Conservation (phyloP, 2,113 vertebrate genomes). For the Hyla sarda region DNA sequence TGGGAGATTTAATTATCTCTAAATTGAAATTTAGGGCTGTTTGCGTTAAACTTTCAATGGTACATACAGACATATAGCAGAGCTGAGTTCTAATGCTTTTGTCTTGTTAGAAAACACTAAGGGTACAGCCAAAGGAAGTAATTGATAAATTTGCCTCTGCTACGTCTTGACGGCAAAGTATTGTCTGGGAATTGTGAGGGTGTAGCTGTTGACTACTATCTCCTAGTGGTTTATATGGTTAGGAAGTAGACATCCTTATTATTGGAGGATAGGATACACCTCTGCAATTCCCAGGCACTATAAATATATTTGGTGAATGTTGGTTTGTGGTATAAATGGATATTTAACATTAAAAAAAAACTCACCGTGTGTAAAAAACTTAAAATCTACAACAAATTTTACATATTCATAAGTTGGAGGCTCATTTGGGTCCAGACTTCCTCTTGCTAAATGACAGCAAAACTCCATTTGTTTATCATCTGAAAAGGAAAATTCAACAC, state of each 20-base stretch:
- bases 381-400: conserved; percentile 90
- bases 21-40: not conserved
- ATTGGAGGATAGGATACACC: too few relatives aligned
- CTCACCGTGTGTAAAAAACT: conserved; percentile 88
- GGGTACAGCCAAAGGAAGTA: not conserved
- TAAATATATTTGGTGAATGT: too few relatives aligned
- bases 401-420: conserved; percentile 84
- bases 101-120: not conserved
- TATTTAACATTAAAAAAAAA: conserved; percentile 3
- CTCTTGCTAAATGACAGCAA: conserved; percentile 91
- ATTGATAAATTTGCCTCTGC: not conserved
- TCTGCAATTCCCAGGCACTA: too few relatives aligned
- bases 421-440: conserved; percentile 77
- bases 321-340: not conserved
- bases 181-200: not conserved
- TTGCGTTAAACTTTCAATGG: not conserved
- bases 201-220: too few relatives aligned
- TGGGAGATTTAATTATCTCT: too few relatives aligned
- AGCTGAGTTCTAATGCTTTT: not conserved
- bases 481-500: conserved; percentile 72
- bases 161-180: not conserved
- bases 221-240: too few relatives aligned
- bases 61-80: not conserved
- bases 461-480: conserved; percentile 87
- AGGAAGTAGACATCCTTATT: too few relatives aligned